Percentiles rank a stretch among this genome's conserved stretches.
phyloP scores from a whole-genome alignment of 2,797 vertebrate genomes.

The Chrysocyon brachyurus region DNA sequence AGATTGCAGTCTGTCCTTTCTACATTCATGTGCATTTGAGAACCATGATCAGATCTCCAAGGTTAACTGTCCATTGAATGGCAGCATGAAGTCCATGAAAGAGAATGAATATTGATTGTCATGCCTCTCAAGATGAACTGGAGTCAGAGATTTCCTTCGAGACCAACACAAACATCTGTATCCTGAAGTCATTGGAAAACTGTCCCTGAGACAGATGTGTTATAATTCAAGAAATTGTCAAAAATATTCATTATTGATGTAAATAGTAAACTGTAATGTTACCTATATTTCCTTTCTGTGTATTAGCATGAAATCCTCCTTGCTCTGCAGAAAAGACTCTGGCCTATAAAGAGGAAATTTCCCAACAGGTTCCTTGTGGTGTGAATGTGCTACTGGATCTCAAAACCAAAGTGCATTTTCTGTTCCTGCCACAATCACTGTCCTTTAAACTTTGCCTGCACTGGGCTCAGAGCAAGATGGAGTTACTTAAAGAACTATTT shows the following conservation, averaged over 20 bases:
- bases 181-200: neutral
- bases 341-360: neutral
- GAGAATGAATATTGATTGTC: slow-evolving; percentile 38
- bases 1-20: slow-evolving; percentile 1
- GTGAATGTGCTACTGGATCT: neutral
- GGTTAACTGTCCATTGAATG: slow-evolving; percentile 53
- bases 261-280: neutral
- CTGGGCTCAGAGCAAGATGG: neutral
- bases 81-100: neutral
- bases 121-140: neutral
- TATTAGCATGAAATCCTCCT: neutral
- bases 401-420: neutral
- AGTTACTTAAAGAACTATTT: slow-evolving; percentile 30
- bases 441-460: neutral
- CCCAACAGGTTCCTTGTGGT: neutral
- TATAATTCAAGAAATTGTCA: neutral
- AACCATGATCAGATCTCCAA: neutral
- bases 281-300: neutral
- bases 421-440: neutral
- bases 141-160: neutral
- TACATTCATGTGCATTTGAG: slow-evolving; percentile 34
- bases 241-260: slow-evolving; percentile 27
- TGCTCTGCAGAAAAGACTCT: neutral
- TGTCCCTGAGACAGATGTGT: neutral
- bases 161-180: neutral